phyloP scores from a whole-genome alignment of 1,140 invertebrate genomes.

The Nephila pilipes region DNA sequence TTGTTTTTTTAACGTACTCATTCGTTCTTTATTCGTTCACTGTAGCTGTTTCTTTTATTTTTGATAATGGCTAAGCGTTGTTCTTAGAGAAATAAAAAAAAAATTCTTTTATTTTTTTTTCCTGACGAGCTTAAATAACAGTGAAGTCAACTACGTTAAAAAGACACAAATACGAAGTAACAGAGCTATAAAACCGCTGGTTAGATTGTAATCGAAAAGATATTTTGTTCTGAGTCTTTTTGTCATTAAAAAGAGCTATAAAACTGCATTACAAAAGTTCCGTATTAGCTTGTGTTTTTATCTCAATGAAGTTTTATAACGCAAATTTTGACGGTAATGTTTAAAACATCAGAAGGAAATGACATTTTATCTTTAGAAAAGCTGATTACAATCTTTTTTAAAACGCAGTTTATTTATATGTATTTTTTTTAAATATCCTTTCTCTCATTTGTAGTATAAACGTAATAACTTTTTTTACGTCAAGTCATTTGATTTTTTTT shows the following conservation, averaged over 20 bases:
- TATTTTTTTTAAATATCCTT: too few relatives aligned
- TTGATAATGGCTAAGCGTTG: slow-evolving; percentile 41
- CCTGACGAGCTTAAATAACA: not conserved
- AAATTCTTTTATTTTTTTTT: slow-evolving; percentile 12
- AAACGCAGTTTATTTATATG: too few relatives aligned
- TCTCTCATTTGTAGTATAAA: too few relatives aligned
- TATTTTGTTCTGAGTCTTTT: slow-evolving; percentile 22
- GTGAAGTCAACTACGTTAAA: slow-evolving; percentile 6
- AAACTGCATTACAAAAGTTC: slow-evolving; percentile 28
- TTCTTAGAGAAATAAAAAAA: not conserved
- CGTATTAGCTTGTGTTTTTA: slow-evolving; percentile 11
- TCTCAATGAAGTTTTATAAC: slow-evolving; percentile 43
- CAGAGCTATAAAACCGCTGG: slow-evolving; percentile 27
- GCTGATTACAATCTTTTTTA: not conserved
- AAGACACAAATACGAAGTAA: slow-evolving; percentile 54
- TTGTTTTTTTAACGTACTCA: not conserved
- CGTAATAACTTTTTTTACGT: too few relatives aligned
- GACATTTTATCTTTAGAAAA: not conserved
- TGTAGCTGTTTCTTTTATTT: not conserved
- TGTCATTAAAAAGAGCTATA: slow-evolving; percentile 13
- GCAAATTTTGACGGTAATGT: slow-evolving; percentile 34
- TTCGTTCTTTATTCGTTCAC: not conserved
- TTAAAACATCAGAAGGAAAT: not conserved
- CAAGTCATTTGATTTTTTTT: too few relatives aligned
- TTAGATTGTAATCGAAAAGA: slow-evolving; percentile 54